Percentiles rank a stretch among this genome's conserved stretches.
Conservation (phyloP, 2,797 vertebrate species). For the Urocyon cinereoargenteus region DNA sequence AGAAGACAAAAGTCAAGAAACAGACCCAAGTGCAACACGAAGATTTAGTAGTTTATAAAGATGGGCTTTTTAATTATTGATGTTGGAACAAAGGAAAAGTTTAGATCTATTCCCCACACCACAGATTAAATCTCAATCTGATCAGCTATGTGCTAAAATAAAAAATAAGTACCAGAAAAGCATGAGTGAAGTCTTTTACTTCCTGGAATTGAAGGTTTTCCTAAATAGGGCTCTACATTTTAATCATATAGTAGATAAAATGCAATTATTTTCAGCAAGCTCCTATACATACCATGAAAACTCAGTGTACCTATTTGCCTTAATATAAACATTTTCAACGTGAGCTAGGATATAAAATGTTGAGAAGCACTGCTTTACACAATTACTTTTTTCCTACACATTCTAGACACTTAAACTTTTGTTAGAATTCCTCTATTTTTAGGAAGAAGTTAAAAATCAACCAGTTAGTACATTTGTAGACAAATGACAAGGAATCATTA, state of each 20-base stretch:
- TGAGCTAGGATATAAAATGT: neutral
- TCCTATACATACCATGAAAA: neutral
- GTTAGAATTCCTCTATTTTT: neutral
- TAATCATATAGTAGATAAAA: neutral
- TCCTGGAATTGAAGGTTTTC: neutral
- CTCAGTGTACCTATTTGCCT: neutral
- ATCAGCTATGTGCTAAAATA: neutral
- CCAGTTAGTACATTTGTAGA: neutral
- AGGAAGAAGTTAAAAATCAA: neutral
- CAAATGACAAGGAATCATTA: neutral
- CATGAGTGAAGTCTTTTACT: neutral
- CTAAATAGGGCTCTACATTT: neutral
- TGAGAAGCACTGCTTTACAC: neutral
- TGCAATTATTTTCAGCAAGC: neutral
- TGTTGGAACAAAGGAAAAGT: neutral
- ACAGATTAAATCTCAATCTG: neutral
- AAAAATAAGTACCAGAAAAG: neutral
- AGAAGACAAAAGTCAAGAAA: neutral
- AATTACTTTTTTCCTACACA: neutral
- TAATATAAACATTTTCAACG: neutral
- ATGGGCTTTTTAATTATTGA: neutral
- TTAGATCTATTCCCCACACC: neutral
- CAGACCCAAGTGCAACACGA: neutral
- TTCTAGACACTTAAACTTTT: neutral
- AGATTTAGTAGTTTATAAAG: neutral